Evolutionary conservation across 2,888 invertebrate species (phyloP), one percentile per base, ranked within the genome.

Genomic region (Lasioglossum villosulum): DNA sequence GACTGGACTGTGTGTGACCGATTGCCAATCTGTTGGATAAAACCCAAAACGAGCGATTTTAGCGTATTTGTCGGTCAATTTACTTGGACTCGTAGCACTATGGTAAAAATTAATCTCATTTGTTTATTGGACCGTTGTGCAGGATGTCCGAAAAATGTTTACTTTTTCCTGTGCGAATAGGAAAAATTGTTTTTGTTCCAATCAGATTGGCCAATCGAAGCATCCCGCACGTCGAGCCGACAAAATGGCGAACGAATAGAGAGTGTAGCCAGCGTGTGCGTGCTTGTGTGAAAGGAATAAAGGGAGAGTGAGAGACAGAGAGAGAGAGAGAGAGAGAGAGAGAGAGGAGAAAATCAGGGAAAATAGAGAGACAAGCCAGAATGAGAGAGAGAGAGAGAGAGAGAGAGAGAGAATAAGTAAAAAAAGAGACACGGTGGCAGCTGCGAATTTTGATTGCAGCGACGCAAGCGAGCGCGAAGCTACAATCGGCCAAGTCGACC

Each of bases 361-460:
- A 70, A 48, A 63, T 42, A 71, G 30, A 37, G 30, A 81, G 76
- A 80, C 63, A 71, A 83, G 63, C 52, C n/a, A 66, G 30, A 34
- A 34, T 6, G 34, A 37, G 27, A n/a, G 30, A 66, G 27, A 70
- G 23, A 70, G 19, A 48, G 48, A 48, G 48, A 48, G 48, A 48
- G 48, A 19, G 19, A 52, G 23, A 23, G 34, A 80, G 27, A 73
- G 6, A 56, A 14, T 14, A 4, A 14, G 42, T 4, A 56, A 56
- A 63, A 48, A 48, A 23, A 48, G 63, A 83, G 37, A 66, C 45
- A 85, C 93, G 93, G 93, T 94, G 93, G 93, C 94, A 95, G 94
- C 93, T 94, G 94, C 95, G 92, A 95, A 94, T 94, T 95, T 94
- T 95, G 93, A 93, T 95, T 95, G 93, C 95, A 95, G 95, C 94